Evolutionary conservation across 2,113 vertebrate genomes (phyloP), one percentile per base, ranked within the genome.

Genomic region (Sander vitreus): DNA sequence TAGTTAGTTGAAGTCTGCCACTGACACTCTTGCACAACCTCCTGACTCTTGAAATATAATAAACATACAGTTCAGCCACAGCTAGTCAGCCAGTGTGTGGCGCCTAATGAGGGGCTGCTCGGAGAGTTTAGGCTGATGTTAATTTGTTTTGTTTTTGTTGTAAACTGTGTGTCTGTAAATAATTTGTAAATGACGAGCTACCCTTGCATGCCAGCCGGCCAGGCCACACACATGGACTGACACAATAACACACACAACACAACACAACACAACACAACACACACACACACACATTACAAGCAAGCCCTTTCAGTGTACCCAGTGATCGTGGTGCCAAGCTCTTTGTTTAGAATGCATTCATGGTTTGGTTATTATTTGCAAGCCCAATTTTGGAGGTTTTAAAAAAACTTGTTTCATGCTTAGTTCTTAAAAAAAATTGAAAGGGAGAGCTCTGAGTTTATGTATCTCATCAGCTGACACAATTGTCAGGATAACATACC

Each of bases 81-180:
- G 68, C 57, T 53, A 30, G 69, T 80, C 75, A 73, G 68, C 9
- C 25, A 62, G 48, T 83, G 75, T 57, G 80, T 62, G 75, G 65
- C 4, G 23, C 73, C 76, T 93, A 92, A 91, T 90, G 88, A 92
- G 86, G 66, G 51, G 48, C 76, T 53, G 81, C 63, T 87, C 8
- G 0, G 68, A 78, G 64, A 54, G 55, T 76, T 80, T 78, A 51
- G 75, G 47, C 64, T 65, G 76, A 89, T 86, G 82, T 88, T 77
- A 65, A 87, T 89, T 92, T 82, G 79, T 89, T 88, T 90, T 71
- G 85, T 88, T 91, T 92, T 90, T 94, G 87, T 93, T 87, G 78
- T 86, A 73, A 93, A 88, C 85, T 88, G 71, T 90, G 72, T 73
- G 76, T 88, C 89, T 93, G 85, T 87, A 88, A 91, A 91, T 91